Base-by-base conservation (phyloP, 2,888 invertebrate species). In the Antitype chi region DNA sequence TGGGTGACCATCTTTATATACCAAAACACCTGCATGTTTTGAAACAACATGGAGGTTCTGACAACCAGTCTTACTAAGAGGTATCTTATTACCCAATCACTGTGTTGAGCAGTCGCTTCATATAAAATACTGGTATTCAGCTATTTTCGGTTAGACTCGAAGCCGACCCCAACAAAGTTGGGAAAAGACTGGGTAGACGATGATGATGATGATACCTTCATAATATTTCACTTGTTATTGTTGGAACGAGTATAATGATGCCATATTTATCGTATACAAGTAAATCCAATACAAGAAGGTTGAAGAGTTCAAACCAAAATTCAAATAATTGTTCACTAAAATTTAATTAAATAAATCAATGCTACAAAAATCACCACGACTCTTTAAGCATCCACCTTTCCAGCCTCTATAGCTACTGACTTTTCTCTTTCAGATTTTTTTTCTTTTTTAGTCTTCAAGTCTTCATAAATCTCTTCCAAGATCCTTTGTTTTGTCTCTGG, bases 401-500 rank as follows among this genome's bases (percentile, higher is more conserved):
- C 74, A 0, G 43, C n/a, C 2, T 72, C 55, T 20, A 74, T 52
- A 15, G 71, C 55, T 25, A 63, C 9, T 15, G 49, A 38, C 0
- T 83, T 66, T 47, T 87, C 76, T 57, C 9, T 76, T 9, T 88
- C 86, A 9, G 83, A 1, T 0, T 81, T 89, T 53, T 87, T 94
- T 70, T 95, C 94, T 67, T 94, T 94, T 70, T 93, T 94, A 0
- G 94, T 93, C 76, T 89, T 93, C 55, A 95, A 89, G 57, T 91
- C 88, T 13, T 88, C 85, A 25, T 95, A 93, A 15, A 95, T 95
- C 69, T 95, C 94, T n/a, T 92, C 91, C 0, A 95, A 82, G 11
- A 84, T 88, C 68, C 92, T 91, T 70, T 89, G 88, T 78, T 92
- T 94, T 0, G 95, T 95, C 78, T 95, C 95, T 2, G 95, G 95